Base-by-base conservation (phyloP, 2,113 vertebrate genomes). In the Eretmochelys imbricata region DNA sequence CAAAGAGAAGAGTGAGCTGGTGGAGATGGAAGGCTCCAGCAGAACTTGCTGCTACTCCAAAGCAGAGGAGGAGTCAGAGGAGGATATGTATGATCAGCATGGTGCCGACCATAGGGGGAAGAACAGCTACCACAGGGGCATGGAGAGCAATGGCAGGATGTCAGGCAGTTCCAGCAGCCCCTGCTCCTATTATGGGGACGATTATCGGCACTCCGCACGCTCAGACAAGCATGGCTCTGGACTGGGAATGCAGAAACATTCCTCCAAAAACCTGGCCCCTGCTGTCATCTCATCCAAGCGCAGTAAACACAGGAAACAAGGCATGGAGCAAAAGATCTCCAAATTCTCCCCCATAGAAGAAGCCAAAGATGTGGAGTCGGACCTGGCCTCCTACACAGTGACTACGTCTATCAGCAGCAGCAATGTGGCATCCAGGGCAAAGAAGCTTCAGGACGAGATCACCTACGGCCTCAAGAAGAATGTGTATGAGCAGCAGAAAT, bases 281-380 rank as follows among this genome's bases (percentile, higher is more conserved):
- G 99, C 99, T 0, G 99, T 99, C 2, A 92, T 99, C 87, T 99
- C 99, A 48, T 99, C 99, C 1, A 99, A 99, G 96, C 99, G 99
- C 94, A 99, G 99, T 98, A 99, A 99, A 95, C 99, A 99, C 97
- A 98, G 99, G 87, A 99, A 99, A 97, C 99, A 99, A 95, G 99
- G 99, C 95, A 99, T 99, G 98, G 99, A 99, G 91, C 99, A 99
- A 94, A 99, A 99, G 97, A 99, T 99, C 94, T 99, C 99, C 5
- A 99, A 99, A 97, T 99, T 99, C 97, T 99, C 99, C 2, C 99
- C 99, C 27, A 99, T 99, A 0, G 99, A 99, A 97, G 99, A 99
- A 98, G 99, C 99, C 94, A 99, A 99, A 96, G 99, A 99, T 2
- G 99, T 99, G 79, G 99, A 99, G 94, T 99, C 99, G 3, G 99